A percentile compares a stretch with the other conserved stretches of the same genome.
Conservation (phyloP, 2,888 invertebrate species). For the Lasioglossum figueresi region DNA sequence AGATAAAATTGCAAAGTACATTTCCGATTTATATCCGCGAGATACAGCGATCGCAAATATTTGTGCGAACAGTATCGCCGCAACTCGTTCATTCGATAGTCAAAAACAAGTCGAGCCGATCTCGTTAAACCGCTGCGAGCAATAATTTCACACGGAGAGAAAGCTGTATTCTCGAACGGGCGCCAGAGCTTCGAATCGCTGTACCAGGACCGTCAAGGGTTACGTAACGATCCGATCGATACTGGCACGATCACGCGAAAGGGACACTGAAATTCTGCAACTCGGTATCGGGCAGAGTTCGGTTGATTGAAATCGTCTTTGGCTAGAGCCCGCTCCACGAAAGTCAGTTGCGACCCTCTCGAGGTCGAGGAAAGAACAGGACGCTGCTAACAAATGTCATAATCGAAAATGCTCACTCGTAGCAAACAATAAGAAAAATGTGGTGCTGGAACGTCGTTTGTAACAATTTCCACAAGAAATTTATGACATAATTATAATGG, state of each 20-base stretch:
- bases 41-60: background rate
- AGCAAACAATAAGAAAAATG: background rate
- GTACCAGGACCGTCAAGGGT: constrained; percentile 37
- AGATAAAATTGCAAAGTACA: background rate
- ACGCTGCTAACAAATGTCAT: background rate
- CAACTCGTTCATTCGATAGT: constrained; percentile 8
- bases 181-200: constrained; percentile 60
- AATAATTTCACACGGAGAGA: constrained; percentile 66
- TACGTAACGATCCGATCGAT: constrained; percentile 57
- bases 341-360: background rate
- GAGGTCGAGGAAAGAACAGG: background rate
- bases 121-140: constrained; percentile 58
- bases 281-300: constrained; percentile 28
- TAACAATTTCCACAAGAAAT: background rate
- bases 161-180: constrained; percentile 61
- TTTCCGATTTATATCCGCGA: background rate
- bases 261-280: constrained; percentile 53
- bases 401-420: background rate
- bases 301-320: constrained; percentile 53
- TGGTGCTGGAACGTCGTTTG: background rate
- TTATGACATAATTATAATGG: background rate
- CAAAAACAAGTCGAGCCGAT: constrained; percentile 46
- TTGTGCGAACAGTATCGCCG: background rate
- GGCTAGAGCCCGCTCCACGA: background rate
- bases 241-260: constrained; percentile 50